Percentiles rank a stretch among this genome's conserved stretches.
Evolutionary conservation across 2,113 vertebrate genomes (phyloP).

Genomic region (Larimichthys crocea): DNA sequence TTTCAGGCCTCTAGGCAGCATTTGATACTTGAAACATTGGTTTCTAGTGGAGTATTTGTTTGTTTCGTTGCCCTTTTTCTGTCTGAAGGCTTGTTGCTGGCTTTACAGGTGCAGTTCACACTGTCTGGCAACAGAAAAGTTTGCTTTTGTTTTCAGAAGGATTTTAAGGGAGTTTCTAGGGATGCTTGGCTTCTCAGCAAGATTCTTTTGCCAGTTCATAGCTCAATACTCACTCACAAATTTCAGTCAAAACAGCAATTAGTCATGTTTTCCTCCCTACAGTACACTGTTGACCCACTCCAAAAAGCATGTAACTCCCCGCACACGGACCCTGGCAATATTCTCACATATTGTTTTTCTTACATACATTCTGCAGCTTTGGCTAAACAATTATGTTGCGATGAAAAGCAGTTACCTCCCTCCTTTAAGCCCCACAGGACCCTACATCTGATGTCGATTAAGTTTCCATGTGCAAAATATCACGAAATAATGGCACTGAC

Average conservation of each 20-base stretch:
- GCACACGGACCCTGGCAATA: conserved; percentile 29
- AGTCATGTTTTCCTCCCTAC: conserved; percentile 46
- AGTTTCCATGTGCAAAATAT: conserved; percentile 9
- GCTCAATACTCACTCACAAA: conserved; percentile 18
- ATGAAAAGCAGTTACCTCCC: conserved; percentile 16
- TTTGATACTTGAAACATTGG: background rate
- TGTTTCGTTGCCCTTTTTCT: background rate
- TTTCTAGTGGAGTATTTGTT: background rate
- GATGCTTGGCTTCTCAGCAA: conserved; percentile 8
- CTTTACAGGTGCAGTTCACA: conserved; percentile 24
- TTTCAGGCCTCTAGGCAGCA: background rate
- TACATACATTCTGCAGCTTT: conserved; percentile 52
- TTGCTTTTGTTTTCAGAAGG: conserved; percentile 39
- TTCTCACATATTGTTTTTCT: conserved; percentile 50
- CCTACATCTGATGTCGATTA: conserved; percentile 56
- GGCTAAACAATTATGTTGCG: conserved; percentile 7
- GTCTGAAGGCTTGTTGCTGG: background rate
- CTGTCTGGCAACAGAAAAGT: conserved; percentile 21
- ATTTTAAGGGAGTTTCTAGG: conserved; percentile 23
- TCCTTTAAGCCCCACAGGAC: background rate
- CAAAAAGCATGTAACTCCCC: conserved; percentile 44
- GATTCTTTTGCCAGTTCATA: conserved; percentile 34
- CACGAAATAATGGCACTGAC: conserved; percentile 22
- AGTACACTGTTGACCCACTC: conserved; percentile 33
- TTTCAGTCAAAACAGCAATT: conserved; percentile 67